Conservation (phyloP, 1,140 invertebrate species). For the Antheraea mylitta region DNA sequence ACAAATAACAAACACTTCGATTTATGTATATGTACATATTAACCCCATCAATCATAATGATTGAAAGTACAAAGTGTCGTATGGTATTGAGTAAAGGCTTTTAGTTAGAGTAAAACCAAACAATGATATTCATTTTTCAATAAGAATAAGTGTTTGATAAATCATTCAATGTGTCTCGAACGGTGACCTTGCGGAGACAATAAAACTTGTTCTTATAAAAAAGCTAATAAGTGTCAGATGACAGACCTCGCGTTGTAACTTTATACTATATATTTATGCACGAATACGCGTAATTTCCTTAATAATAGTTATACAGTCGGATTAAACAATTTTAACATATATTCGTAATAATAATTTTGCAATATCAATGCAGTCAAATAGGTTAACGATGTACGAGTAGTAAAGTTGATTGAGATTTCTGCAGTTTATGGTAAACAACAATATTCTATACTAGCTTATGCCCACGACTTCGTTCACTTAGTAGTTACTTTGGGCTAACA, state of each 20-base stretch:
- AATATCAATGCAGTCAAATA: too few species aligned
- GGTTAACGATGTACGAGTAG: too few species aligned
- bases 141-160: not conserved
- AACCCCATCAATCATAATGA: not conserved
- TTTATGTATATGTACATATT: too few species aligned
- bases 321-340: not conserved
- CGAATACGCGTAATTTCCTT: not conserved
- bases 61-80: not conserved
- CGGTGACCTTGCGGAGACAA: conserved; percentile 1
- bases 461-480: too few species aligned
- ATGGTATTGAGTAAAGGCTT: not conserved
- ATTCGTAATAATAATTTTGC: too few species aligned
- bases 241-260: not conserved
- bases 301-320: not conserved
- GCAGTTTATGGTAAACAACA: too few species aligned
- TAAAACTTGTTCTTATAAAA: conserved; percentile 2
- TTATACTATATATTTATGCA: not conserved
- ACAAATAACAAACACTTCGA: too few species aligned
- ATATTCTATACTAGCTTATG: too few species aligned
- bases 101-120: not conserved
- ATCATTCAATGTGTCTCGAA: not conserved
- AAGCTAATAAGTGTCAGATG: not conserved
- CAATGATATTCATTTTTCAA: not conserved
- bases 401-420: too few species aligned
- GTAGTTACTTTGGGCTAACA: too few species aligned